Evolutionary conservation across 2,888 invertebrate genomes (phyloP), one percentile per base, ranked within the genome.

Genomic region (Corbicula japonica): DNA sequence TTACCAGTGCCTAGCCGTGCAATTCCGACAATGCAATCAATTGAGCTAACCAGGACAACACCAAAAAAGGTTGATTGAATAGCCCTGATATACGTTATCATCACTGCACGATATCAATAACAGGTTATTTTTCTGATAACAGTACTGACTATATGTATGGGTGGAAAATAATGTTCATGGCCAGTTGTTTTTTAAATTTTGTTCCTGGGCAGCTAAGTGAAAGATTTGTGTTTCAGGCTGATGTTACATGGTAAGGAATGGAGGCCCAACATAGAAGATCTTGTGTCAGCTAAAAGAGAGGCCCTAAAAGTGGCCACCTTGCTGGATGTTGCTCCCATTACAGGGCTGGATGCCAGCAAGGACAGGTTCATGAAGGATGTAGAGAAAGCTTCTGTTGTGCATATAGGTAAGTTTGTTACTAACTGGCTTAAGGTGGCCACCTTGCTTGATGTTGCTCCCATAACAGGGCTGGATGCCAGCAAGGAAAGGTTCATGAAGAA

Each of bases 301-400:
- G 83, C 89, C 41, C 72, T 77, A 5, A 72, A 82, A 56, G 91
- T 93, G 6, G 91, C 90, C 3, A 76, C 85, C 0, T 83, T 85
- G 46, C 74, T 91, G 28, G 90, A 90, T 56, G 89, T 89, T 5
- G 70, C 71, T 23, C 86, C 91, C 1, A 70, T 91, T 15, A 85
- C 86, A 8, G 89, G 90, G 3, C 77, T 80, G 8, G 85, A 88
- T 5, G 92, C 92, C 0, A 92, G 90, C 12, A 92, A 90, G 62
- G 84, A 88, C 8, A 63, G 75, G 23, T 90, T 93, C 73, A 73
- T 93, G 54, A 58, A 85, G 34, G 88, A 90, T 34, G 72, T 91
- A 6, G 80, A 80, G 8, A 60, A 81, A 21, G 91, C 92, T 5
- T 85, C 92, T 35, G 84, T 93, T 26, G 66, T 93, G 18, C 93